phyloP scores from a whole-genome alignment of 2,797 vertebrate species.

The Protonibea diacanthus region DNA sequence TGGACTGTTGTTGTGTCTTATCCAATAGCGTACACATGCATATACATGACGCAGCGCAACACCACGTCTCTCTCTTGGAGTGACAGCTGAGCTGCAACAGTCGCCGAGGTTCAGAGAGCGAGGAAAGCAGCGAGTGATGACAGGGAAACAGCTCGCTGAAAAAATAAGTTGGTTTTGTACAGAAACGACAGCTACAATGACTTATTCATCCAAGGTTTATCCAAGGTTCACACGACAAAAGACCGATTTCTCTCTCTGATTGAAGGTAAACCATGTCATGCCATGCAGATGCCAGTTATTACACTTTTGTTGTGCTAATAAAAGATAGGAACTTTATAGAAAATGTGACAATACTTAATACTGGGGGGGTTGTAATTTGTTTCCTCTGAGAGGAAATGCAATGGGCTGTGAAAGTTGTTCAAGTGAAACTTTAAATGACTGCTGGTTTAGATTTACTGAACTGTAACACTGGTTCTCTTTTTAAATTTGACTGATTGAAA shows the following conservation, averaged over 20 bases:
- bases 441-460: background rate
- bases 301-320: conserved; percentile 15
- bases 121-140: conserved; percentile 44
- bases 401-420: background rate
- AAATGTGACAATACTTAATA: background rate
- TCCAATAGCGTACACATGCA: conserved; percentile 20
- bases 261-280: background rate
- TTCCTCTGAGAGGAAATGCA: background rate
- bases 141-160: conserved; percentile 45
- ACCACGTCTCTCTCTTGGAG: conserved; percentile 17
- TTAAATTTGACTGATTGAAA: background rate
- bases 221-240: conserved; percentile 25
- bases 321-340: conserved; percentile 2
- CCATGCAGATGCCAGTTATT: background rate
- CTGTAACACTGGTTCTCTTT: background rate
- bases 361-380: background rate
- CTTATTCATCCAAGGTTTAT: conserved; percentile 17
- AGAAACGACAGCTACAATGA: conserved; percentile 30
- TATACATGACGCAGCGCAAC: conserved; percentile 13
- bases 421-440: background rate
- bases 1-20: conserved; percentile 29
- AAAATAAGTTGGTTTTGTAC: conserved; percentile 34
- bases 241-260: conserved; percentile 4
- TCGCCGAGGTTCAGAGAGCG: conserved; percentile 28
- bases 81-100: conserved; percentile 52